Percentiles rank a stretch among this genome's conserved stretches.
Conservation (phyloP, 2,797 vertebrate genomes). For the Galago senegalensis region DNA sequence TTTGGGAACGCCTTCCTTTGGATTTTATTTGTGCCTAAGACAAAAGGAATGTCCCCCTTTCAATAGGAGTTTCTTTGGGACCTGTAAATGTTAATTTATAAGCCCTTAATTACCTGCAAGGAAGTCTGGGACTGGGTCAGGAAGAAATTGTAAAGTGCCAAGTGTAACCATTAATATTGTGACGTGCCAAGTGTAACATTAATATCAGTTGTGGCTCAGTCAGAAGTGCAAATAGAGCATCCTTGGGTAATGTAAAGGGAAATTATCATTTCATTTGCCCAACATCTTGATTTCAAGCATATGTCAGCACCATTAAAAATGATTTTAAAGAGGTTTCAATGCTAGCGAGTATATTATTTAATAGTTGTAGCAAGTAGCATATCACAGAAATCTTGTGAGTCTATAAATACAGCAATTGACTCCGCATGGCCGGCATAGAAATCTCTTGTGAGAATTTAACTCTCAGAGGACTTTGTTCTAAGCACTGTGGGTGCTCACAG, state of each 20-base stretch:
- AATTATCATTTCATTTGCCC: not conserved
- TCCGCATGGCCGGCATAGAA: fast-evolving
- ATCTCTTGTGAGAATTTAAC: not conserved
- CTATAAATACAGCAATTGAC: fast-evolving
- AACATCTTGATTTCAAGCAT: conserved; percentile 37
- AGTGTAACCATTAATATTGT: not conserved
- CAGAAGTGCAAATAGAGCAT: conserved; percentile 34
- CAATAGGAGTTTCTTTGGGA: not conserved
- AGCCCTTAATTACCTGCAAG: conserved; percentile 34
- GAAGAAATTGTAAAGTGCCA: conserved; percentile 27
- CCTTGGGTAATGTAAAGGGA: not conserved
- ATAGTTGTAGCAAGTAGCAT: not conserved
- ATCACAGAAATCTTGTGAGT: not conserved
- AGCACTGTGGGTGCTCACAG: not conserved
- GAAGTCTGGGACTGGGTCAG: not conserved
- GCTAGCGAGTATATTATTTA: not conserved
- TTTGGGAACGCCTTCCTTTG: not conserved
- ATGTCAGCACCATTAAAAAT: not conserved
- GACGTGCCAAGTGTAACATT: not conserved
- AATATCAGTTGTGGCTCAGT: not conserved
- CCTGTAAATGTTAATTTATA: not conserved
- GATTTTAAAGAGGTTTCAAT: not conserved
- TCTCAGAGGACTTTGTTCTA: not conserved
- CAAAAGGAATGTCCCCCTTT: conserved; percentile 20
- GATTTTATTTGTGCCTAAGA: not conserved